Base-by-base conservation (phyloP, 2,888 invertebrate genomes). In the Parnassius mnemosyne region DNA sequence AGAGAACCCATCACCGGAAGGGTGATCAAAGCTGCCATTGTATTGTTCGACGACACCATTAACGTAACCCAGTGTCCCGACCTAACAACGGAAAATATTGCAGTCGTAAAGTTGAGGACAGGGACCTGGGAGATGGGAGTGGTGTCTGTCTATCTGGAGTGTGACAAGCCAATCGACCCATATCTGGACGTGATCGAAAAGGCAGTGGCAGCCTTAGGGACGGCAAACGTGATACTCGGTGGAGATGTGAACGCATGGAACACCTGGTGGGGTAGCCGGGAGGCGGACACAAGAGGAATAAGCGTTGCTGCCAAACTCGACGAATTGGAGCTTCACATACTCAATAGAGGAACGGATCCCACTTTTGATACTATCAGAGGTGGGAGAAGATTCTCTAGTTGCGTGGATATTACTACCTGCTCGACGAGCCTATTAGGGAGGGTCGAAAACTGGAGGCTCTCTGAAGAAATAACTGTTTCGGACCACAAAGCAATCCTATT, bases 221-320 rank as follows among this genome's bases (percentile, higher is more conserved):
- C 46, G 13, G 54, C 3, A 10, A 25, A 46, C 2, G 46, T 67
- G 0, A 47, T 67, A 5, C 13, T 65, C 2, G 64, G 64, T 41
- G 65, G 67, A 13, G 67, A 67, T 46, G 57, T 61, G 13, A 67
- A 65, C 20, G 65, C 64, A 1, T 62, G 61, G 57, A 67, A 44
- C 44, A 46, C n/a, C 11, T 55, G 55, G 55, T 55, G 55, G 55
- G 55, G 47, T 9, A 55, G 55, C 11, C 16, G 46, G 5, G 34
- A 3, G 50, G 51, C 49, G 34, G 59, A 62, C 52, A 44, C 0
- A 0, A 56, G 67, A 10, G 62, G 54, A n/a, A n/a, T 10, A 11
- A 47, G 47, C 3, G 3, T 61, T 9, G 47, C 46, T 3, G 63
- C 60, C 0, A 13, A 16, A 3, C 13, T 66, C 0, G 65, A 63